A percentile compares a stretch with the other conserved stretches of the same genome.
These are phyloP conservation scores for Ptilorrhoa leucosticta DNA, from an alignment of 2,113 vertebrate genomes.

Conservation along the genomic window DNA sequence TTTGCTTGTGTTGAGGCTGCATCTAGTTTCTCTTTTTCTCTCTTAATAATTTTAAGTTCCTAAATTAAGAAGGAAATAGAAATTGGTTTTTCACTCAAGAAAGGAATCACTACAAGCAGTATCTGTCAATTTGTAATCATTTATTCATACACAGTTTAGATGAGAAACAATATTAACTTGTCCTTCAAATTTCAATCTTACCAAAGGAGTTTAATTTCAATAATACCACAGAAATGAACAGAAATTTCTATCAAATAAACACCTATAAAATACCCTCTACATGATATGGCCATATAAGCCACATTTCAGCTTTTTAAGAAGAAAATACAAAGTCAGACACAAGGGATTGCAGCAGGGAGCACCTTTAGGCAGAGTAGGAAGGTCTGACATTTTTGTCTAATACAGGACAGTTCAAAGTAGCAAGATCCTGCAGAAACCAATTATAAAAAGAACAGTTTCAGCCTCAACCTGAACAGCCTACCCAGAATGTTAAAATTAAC, in stretches of 20 bases:
- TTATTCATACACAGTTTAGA: constrained; percentile 26
- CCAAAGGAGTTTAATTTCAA: background rate
- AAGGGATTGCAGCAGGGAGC: background rate
- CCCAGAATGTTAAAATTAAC: constrained; percentile 25
- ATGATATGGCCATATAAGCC: background rate
- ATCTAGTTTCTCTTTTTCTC: background rate
- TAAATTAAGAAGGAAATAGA: constrained; percentile 27
- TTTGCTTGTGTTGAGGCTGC: background rate
- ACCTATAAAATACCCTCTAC: background rate
- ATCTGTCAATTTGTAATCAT: constrained; percentile 13
- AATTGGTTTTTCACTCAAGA: background rate
- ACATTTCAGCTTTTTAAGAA: background rate
- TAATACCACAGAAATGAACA: background rate
- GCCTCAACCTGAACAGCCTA: background rate
- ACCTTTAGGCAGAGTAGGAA: background rate
- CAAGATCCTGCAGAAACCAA: background rate
- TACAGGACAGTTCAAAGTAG: background rate
- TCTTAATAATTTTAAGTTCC: constrained; percentile 23
- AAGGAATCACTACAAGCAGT: background rate
- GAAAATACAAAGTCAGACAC: background rate
- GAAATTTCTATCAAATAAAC: background rate
- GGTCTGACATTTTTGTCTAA: background rate
- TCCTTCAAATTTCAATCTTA: background rate
- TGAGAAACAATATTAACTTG: constrained; percentile 7
- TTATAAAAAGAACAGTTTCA: background rate